These are phyloP conservation scores for Philereme vetulata DNA, from an alignment of 2,888 invertebrate species.

Conservation along the genomic window DNA sequence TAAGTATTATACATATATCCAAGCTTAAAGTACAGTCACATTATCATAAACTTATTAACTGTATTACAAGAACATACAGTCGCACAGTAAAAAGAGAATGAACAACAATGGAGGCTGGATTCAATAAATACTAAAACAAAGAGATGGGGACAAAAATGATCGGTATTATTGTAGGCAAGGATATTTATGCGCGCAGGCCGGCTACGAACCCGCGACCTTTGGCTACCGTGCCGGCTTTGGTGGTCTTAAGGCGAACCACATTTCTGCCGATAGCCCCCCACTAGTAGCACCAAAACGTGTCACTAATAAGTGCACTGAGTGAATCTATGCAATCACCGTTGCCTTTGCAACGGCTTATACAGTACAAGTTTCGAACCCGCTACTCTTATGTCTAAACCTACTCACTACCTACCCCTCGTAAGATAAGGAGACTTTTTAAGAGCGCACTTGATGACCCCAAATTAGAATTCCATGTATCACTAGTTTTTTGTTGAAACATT, in stretches of 20 bases:
- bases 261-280: background rate
- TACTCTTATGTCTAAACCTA: too few relatives aligned
- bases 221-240: conserved; percentile 71
- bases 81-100: conserved; percentile 44
- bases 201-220: conserved; percentile 69
- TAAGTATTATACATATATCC: background rate
- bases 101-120: conserved; percentile 65
- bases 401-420: too few relatives aligned
- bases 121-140: conserved; percentile 68
- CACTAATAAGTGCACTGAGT: too few relatives aligned
- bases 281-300: too few relatives aligned
- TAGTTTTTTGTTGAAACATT: too few relatives aligned
- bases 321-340: too few relatives aligned
- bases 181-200: conserved; percentile 68
- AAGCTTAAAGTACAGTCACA: conserved; percentile 5
- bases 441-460: too few relatives aligned
- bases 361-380: too few relatives aligned
- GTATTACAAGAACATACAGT: conserved; percentile 41
- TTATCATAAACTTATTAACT: conserved; percentile 40
- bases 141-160: conserved; percentile 64
- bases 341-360: too few relatives aligned
- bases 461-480: too few relatives aligned
- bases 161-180: conserved; percentile 68
- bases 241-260: conserved; percentile 52
- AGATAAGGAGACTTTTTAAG: too few relatives aligned